Evolutionary conservation across 2,888 invertebrate genomes (phyloP), one percentile per base, ranked within the genome.

Genomic region (Papilio gigon): DNA sequence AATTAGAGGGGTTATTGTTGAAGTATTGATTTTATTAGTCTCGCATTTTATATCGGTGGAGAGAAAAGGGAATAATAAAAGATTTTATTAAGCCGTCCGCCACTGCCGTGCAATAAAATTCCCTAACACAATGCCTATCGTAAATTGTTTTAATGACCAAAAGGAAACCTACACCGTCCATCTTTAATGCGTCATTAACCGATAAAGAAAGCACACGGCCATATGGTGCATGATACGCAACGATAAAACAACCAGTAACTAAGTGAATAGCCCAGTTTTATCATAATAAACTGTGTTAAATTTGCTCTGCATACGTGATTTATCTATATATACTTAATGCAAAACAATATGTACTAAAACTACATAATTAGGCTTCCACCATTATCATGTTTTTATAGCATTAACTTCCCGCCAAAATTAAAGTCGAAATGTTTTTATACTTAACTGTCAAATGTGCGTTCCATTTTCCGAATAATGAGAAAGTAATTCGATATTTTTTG

Each of bases 401-500:
- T 35, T 3, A 30, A 56, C 25, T 74, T 75, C 74, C 75, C 78
- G 76, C 77, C 74, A 72, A 75, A 76, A 74, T 76, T 70, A 70
- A 63, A 67, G 71, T 73, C 70, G 73, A 67, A 62, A 71, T 70
- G 67, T 75, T 71, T 74, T 73, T 72, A 75, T 73, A 72, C 68
- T 72, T 74, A 73, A 74, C 72, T 74, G 70, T 67, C 60, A 72
- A 73, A 71, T 70, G 62, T 20, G 77, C 78, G 78, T 80, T 80
- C 78, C 77, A 76, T 80, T 81, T 81, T 74, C 76, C 76, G 71
- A 72, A 71, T 79, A 80, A 82, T 78, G 76, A 78, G 77, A 77
- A 74, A 76, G 77, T 79, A 79, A 80, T 80, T 82, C 75, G 76
- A 78, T 83, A 80, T 80, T 81, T 82, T 80, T 80, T 76, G 75